phyloP scores from a whole-genome alignment of 2,888 invertebrate species.

The Platycheirus rosarum region DNA sequence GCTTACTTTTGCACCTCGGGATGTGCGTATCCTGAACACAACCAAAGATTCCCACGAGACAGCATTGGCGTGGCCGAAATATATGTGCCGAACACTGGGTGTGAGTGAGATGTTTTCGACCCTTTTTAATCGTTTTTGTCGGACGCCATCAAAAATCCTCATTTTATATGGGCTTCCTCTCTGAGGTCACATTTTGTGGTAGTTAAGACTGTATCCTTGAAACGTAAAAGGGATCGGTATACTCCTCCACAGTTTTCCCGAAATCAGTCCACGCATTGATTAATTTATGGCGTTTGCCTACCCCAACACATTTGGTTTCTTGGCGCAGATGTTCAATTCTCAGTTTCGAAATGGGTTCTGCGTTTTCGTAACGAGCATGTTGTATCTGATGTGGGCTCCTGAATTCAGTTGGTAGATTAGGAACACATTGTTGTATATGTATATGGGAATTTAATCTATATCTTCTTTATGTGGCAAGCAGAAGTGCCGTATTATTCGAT shows the following conservation, averaged over 20 bases:
- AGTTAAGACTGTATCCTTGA: constrained; percentile 35
- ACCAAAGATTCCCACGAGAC: constrained; percentile 46
- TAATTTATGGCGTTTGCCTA: constrained; percentile 36
- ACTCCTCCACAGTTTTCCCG: background rate
- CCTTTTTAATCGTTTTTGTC: constrained; percentile 2
- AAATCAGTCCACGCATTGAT: constrained; percentile 43
- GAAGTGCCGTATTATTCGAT: constrained; percentile 10
- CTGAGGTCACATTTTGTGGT: background rate
- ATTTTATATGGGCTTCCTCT: constrained; percentile 38
- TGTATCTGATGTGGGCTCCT: too few relatives aligned
- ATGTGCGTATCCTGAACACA: constrained; percentile 26
- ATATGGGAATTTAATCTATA: background rate
- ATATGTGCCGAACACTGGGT: background rate
- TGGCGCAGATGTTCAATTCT: constrained; percentile 42
- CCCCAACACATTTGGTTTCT: constrained; percentile 7
- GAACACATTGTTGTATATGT: background rate
- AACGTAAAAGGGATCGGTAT: constrained; percentile 9
- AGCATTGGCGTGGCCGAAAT: background rate
- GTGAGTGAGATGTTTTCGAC: background rate
- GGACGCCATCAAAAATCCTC: constrained; percentile 38
- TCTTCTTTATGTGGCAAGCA: background rate
- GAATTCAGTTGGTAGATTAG: constrained; percentile 24
- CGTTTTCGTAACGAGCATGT: too few relatives aligned
- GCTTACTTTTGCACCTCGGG: constrained; percentile 6
- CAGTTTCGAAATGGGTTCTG: too few relatives aligned